These are phyloP conservation scores for Nasonia vitripennis DNA, from an alignment of 1,140 invertebrate species.

Conservation along the genomic window DNA sequence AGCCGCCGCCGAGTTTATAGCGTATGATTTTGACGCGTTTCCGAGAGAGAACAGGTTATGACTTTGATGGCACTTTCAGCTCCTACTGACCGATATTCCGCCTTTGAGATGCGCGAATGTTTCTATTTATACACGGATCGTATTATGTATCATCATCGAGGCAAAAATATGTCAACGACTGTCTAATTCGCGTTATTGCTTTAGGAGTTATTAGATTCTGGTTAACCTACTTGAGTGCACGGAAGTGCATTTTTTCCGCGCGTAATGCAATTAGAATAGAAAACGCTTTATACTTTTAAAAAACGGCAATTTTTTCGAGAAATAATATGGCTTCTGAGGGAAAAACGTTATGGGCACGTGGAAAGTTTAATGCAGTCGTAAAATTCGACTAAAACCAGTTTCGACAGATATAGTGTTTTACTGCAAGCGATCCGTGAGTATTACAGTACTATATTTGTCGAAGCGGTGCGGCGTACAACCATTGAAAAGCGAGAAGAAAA, in stretches of 20 bases:
- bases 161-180: neutral
- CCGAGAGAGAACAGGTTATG: slow-evolving; percentile 5
- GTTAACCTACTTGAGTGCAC: neutral
- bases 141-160: too few species aligned
- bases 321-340: too few species aligned
- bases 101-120: neutral
- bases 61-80: neutral
- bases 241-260: too few species aligned
- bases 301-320: too few species aligned
- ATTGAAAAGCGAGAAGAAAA: neutral
- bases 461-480: neutral
- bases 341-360: neutral
- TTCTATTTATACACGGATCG: neutral
- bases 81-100: slow-evolving; percentile 15
- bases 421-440: neutral
- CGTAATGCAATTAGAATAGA: neutral
- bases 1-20: neutral
- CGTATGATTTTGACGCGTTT: neutral
- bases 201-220: neutral
- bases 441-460: neutral
- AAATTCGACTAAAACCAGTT: neutral
- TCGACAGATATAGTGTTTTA: neutral
- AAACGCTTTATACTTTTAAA: too few species aligned
- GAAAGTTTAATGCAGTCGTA: neutral
- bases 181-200: neutral